A percentile compares a stretch with the other conserved stretches of the same genome.
Evolutionary conservation across 2,113 vertebrate genomes (phyloP).

Genomic region (Falco punctatus): DNA sequence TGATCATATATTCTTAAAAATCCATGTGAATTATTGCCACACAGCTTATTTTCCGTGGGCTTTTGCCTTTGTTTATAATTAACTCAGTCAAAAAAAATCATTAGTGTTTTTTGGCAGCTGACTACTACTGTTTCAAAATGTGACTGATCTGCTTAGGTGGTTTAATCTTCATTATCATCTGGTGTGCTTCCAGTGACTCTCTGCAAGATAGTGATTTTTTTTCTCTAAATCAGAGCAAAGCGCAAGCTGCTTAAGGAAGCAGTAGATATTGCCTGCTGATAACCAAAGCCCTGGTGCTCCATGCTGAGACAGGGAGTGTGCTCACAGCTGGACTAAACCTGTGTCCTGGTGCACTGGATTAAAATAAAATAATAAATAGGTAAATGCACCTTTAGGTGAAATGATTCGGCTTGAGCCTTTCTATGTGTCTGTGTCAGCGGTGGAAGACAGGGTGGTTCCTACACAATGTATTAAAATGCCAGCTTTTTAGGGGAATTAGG

Average conservation of each 20-base stretch:
- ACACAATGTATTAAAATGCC: background rate
- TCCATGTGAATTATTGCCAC: background rate
- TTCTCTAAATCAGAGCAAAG: background rate
- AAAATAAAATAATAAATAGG: background rate
- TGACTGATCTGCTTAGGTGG: background rate
- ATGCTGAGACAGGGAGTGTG: background rate
- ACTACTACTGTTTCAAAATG: background rate
- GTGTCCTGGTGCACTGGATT: background rate
- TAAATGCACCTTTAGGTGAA: background rate
- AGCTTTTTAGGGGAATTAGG: background rate
- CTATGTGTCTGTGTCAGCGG: background rate
- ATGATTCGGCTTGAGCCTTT: background rate
- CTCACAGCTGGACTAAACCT: background rate
- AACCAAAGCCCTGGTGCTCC: background rate
- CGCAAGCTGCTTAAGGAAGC: background rate
- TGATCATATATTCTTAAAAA: background rate
- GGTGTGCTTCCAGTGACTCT: background rate
- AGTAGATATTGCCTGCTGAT: background rate
- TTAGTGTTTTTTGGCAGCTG: background rate
- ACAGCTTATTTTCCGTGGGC: background rate
- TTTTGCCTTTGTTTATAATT: background rate
- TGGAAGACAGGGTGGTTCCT: background rate
- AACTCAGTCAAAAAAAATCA: background rate
- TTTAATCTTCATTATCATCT: background rate
- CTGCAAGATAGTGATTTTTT: background rate